Evolutionary conservation across 2,113 vertebrate genomes (phyloP).

Genomic region (Grallaria varia): DNA sequence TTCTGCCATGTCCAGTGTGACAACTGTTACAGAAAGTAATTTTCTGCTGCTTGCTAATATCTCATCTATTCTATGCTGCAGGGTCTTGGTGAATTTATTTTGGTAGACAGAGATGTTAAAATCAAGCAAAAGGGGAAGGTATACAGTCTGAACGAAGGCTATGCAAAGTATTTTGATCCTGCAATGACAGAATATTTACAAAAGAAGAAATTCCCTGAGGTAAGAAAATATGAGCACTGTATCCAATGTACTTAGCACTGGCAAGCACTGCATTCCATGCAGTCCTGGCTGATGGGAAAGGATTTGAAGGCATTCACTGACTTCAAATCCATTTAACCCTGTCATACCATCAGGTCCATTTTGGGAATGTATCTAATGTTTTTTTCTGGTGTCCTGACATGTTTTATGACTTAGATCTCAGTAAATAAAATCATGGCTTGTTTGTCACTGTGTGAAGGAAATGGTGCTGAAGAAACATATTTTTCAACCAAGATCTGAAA

Average conservation of each 20-base stretch:
- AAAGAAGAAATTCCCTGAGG: slow-evolving; percentile 95
- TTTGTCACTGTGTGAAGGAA: neutral
- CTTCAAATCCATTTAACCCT: neutral
- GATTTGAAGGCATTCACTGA: neutral
- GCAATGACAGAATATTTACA: slow-evolving; percentile 89
- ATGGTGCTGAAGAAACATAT: neutral
- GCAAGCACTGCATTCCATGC: neutral
- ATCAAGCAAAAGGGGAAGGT: slow-evolving; percentile 93
- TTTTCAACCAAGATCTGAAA: neutral
- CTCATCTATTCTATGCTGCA: slow-evolving; percentile 38
- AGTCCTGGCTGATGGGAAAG: neutral
- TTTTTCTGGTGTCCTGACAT: neutral
- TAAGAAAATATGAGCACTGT: slow-evolving; percentile 63
- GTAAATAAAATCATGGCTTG: neutral
- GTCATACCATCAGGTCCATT: neutral
- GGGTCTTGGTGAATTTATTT: slow-evolving; percentile 93
- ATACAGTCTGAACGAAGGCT: slow-evolving; percentile 96
- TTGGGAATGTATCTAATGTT: neutral
- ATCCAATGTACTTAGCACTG: neutral
- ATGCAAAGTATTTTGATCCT: slow-evolving; percentile 92
- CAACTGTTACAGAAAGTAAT: neutral
- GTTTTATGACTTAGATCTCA: neutral
- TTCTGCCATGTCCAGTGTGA: neutral
- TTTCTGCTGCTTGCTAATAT: neutral
- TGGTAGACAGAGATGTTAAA: slow-evolving; percentile 89